These are phyloP conservation scores for Piliocolobus tephrosceles DNA, from an alignment of 2,113 vertebrate species.

Conservation along the genomic window DNA sequence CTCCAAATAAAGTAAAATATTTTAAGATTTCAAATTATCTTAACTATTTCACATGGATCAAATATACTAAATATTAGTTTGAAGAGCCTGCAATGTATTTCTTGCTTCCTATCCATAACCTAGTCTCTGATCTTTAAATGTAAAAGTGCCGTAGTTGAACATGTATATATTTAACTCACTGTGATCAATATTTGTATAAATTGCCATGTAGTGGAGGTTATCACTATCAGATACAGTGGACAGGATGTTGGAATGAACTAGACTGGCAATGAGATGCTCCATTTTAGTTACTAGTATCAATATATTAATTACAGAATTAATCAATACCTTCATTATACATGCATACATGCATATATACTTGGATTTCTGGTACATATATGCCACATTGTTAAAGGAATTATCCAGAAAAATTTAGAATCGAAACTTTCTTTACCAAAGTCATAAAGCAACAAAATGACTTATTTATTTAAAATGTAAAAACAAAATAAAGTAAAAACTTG, in stretches of 20 bases:
- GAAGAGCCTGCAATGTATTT: not conserved
- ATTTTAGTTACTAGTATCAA: not conserved
- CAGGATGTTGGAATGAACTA: not conserved
- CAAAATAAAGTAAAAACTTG: not conserved
- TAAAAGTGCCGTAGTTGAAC: not conserved
- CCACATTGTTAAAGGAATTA: not conserved
- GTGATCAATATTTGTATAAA: not conserved
- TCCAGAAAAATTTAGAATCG: not conserved
- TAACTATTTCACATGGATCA: not conserved
- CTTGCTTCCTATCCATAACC: not conserved
- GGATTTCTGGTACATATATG: not conserved
- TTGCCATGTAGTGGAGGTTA: not conserved
- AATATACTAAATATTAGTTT: not conserved
- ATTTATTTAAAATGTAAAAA: not conserved
- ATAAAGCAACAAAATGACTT: not conserved
- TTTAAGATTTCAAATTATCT: not conserved
- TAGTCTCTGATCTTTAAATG: not conserved
- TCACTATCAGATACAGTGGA: not conserved
- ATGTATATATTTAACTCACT: not conserved
- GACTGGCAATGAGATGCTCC: not conserved
- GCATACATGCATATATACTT: not conserved
- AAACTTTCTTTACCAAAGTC: not conserved
- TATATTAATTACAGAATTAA: not conserved
- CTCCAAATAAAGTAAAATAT: not conserved
- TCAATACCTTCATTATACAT: not conserved